These are phyloP conservation scores for Gymnothorax reevesii DNA, from an alignment of 2,797 vertebrate genomes.

Conservation along the genomic window DNA sequence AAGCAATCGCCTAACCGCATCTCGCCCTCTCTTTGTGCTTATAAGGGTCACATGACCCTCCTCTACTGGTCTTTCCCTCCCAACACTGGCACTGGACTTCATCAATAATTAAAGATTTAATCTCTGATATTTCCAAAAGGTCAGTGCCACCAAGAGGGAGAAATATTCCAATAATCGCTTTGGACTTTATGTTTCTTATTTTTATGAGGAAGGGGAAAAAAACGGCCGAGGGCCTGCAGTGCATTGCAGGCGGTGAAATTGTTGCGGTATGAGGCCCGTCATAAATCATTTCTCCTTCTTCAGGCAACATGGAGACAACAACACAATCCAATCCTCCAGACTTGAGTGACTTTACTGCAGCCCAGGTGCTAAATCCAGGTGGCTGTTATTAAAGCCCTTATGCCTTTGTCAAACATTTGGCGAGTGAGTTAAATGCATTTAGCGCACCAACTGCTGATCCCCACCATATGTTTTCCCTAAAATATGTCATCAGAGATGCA, in stretches of 20 bases:
- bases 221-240: constrained; percentile 19
- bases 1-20: constrained; percentile 24
- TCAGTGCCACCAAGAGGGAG: constrained; percentile 82
- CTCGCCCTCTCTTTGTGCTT: constrained; percentile 27
- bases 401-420: not conserved
- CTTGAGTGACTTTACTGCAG: constrained; percentile 4
- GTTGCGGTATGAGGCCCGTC: constrained; percentile 45
- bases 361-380: not conserved
- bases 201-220: constrained; percentile 43
- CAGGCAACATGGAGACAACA: constrained; percentile 39
- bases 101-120: constrained; percentile 96
- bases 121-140: constrained; percentile 93
- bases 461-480: constrained; percentile 64
- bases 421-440: constrained; percentile 39
- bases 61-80: constrained; percentile 63
- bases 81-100: constrained; percentile 69
- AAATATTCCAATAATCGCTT: constrained; percentile 64
- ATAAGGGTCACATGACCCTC: constrained; percentile 75
- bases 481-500: constrained; percentile 75
- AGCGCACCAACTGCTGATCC: constrained; percentile 27
- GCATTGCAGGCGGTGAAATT: constrained; percentile 30
- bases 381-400: not conserved
- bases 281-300: constrained; percentile 63
- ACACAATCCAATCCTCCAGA: constrained; percentile 16
- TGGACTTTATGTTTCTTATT: constrained; percentile 17